phyloP scores from a whole-genome alignment of 2,113 vertebrate genomes.

The Marcusenius ussheri region DNA sequence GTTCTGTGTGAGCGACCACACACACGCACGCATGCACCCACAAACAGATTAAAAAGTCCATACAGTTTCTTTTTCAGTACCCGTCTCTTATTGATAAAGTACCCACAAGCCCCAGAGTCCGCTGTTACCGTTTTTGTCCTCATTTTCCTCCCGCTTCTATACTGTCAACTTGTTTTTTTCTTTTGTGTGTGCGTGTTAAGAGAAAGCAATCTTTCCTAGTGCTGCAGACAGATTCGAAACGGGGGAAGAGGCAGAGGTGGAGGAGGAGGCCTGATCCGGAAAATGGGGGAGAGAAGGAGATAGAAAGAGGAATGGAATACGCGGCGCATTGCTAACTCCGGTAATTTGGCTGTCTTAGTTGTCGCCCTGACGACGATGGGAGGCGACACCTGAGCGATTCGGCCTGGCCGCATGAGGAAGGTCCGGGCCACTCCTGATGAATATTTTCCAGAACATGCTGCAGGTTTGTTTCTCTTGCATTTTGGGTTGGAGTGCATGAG shows the following conservation, averaged over 20 bases:
- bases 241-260: neutral
- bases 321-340: neutral
- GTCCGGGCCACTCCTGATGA: too few relatives aligned
- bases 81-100: neutral
- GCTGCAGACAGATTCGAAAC: neutral
- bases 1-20: neutral
- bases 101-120: neutral
- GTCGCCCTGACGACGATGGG: neutral
- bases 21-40: neutral
- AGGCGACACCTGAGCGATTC: neutral
- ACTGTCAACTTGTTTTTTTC: neutral
- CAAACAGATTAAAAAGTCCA: neutral
- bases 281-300: neutral
- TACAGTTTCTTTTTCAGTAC: neutral
- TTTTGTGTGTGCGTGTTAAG: neutral
- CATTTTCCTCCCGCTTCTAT: neutral
- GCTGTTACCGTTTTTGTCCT: neutral
- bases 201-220: neutral
- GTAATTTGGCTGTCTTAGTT: slow-evolving; percentile 8
- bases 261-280: neutral
- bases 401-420: neutral
- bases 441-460: neutral
- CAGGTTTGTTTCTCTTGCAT: neutral
- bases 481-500: neutral
- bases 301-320: neutral